These are phyloP conservation scores for Xenops minutus DNA, from an alignment of 2,797 vertebrate genomes.

Conservation along the genomic window DNA sequence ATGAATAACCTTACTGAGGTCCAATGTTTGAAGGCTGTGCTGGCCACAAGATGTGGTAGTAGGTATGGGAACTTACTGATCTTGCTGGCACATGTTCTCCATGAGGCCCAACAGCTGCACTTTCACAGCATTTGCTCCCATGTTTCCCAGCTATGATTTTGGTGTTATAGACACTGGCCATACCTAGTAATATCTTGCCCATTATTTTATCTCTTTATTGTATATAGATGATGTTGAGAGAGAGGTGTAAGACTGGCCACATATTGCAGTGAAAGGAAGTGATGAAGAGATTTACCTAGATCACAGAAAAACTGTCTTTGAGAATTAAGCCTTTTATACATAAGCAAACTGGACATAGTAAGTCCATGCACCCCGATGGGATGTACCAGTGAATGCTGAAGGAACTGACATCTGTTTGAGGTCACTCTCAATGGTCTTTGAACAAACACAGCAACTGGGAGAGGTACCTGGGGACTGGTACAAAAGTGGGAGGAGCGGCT, in stretches of 20 bases:
- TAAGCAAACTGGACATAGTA: not conserved
- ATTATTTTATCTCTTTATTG: not conserved
- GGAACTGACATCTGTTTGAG: not conserved
- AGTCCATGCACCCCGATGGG: not conserved
- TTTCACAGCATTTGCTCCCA: not conserved
- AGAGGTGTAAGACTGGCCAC: not conserved
- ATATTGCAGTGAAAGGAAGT: not conserved
- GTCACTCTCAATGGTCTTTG: not conserved
- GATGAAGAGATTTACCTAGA: not conserved
- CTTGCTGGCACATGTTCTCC: not conserved
- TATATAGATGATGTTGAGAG: not conserved
- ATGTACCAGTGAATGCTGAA: not conserved
- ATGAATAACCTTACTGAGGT: not conserved
- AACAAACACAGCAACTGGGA: not conserved
- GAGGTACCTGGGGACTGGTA: not conserved
- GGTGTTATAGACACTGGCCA: not conserved
- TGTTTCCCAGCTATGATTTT: accelerated
- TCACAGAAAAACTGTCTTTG: not conserved
- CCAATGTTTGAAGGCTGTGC: not conserved
- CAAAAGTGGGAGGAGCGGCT: not conserved
- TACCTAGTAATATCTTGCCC: not conserved
- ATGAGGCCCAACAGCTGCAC: not conserved
- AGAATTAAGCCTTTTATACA: not conserved
- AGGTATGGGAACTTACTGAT: not conserved
- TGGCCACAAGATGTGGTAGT: not conserved